Evolutionary conservation across 2,888 invertebrate species (phyloP).

Genomic region (Scaptomyza caliginosa): DNA sequence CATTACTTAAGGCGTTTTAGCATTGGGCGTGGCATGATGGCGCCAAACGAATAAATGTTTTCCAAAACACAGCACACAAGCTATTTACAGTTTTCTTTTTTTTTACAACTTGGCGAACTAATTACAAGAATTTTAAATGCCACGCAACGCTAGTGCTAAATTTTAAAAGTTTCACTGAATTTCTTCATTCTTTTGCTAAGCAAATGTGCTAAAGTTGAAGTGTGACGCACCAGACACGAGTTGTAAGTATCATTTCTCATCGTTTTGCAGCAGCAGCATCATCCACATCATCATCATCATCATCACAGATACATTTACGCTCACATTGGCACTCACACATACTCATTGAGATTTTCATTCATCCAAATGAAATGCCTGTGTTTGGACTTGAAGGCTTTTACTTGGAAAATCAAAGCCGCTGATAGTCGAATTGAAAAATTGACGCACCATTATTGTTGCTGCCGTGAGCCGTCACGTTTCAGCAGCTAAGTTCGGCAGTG

Average conservation of each 20-base stretch:
- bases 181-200: conserved; percentile 2
- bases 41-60: conserved; percentile 42
- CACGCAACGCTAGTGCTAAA: conserved; percentile 20
- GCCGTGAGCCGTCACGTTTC: conserved; percentile 68
- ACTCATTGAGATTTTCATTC: conserved; percentile 40
- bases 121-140: conserved; percentile 47
- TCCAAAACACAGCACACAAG: conserved; percentile 34
- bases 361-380: conserved; percentile 21
- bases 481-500: conserved; percentile 2
- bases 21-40: conserved; percentile 15
- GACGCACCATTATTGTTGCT: conserved; percentile 47
- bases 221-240: conserved; percentile 31
- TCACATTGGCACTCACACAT: conserved; percentile 14
- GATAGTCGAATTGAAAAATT: conserved; percentile 68
- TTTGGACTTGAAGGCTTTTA: conserved; percentile 36
- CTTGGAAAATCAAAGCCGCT: conserved; percentile 60
- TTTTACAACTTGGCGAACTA: conserved; percentile 65
- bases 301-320: conserved; percentile 27
- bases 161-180: conserved; percentile 27
- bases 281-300: conserved; percentile 17
- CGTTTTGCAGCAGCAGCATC: conserved; percentile 20
- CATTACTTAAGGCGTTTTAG: neutral
- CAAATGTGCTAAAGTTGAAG: conserved; percentile 16
- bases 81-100: conserved; percentile 27
- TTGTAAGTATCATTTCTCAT: conserved; percentile 24